Evolutionary conservation across 2,888 invertebrate species (phyloP), one percentile per base, ranked within the genome.

Genomic region (Thumatha senex): DNA sequence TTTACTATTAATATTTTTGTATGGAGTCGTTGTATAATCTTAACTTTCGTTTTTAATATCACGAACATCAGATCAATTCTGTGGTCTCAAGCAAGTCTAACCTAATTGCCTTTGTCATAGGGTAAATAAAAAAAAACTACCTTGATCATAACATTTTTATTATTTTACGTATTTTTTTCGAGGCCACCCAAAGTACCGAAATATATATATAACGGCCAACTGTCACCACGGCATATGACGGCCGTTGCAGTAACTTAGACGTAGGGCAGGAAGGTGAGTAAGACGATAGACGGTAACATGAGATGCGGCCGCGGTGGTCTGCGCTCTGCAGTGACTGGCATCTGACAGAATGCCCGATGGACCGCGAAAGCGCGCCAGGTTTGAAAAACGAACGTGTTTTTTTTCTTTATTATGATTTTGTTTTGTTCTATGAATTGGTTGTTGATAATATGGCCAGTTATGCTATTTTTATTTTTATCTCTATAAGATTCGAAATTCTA

Each of bases 341-440:
- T 77, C 82, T 89, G 86, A 84, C 84, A 80, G 84, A 82, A 91
- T 88, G 90, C 88, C 88, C 87, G 87, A 88, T 90, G 82, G 89
- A 90, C 85, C 90, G 90, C 81, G 87, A 89, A 91, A 88, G 87
- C 83, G 89, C 82, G 86, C 80, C 84, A 82, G 84, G 86, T 83
- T 82, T 85, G 78, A 78, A 78, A 78, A 75, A 75, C 74, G 79
- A 80, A 81, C 76, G 68, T 63, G 70, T 73, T 74, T 78, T 78
- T 73, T 72, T 72, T 77, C 76, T 74, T 71, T 66, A 48, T 62
- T 64, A 58, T 65, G 58, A 46, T 55, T 56, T 56, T 67, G 70
- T 58, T 14, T 44, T 14, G 46, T 46, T 76, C 78, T 82, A 80
- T 76, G 74, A 69, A 66, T 61, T 53, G 46, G 51, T 51, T 66